These are phyloP conservation scores for Rhopilema esculentum DNA, from an alignment of 30 jellyfish, hydroid and myxozoan species.

Conservation along the genomic window DNA sequence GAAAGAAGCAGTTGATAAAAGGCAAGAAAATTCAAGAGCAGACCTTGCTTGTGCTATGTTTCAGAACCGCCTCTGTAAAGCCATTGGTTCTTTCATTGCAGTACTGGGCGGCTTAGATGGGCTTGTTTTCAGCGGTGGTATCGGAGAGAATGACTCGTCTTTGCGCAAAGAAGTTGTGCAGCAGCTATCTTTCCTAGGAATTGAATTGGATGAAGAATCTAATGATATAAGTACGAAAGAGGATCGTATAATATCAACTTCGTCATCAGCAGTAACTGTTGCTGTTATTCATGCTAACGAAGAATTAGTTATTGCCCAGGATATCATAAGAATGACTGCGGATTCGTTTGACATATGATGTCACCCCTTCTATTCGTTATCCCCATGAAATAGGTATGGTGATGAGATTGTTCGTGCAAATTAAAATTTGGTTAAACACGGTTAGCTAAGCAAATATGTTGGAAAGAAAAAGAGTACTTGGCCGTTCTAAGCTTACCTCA, in stretches of 20 bases:
- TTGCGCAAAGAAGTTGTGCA: constrained; percentile 57
- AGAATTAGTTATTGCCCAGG: constrained; percentile 68
- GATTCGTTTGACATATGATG: constrained; percentile 46
- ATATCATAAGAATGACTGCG: constrained; percentile 24
- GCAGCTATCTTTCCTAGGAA: constrained; percentile 53
- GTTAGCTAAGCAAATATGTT: too few species aligned
- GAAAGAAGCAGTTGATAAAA: constrained; percentile 34
- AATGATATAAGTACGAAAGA: constrained; percentile 11
- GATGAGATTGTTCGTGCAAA: too few species aligned
- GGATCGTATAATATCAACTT: constrained; percentile 50
- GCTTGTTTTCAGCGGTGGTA: constrained; percentile 86
- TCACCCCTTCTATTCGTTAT: too few species aligned
- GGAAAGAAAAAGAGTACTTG: too few species aligned
- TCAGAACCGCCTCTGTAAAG: constrained; percentile 64
- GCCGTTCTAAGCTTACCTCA: too few species aligned
- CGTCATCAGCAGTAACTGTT: constrained; percentile 28
- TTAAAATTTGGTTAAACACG: too few species aligned
- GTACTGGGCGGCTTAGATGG: constrained; percentile 77
- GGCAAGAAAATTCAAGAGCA: constrained; percentile 68
- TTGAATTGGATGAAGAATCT: constrained; percentile 33
- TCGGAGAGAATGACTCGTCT: constrained; percentile 77
- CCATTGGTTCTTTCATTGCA: constrained; percentile 70
- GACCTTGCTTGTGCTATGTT: constrained; percentile 61
- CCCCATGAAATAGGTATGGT: too few species aligned
- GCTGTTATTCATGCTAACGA: constrained; percentile 74